Evolutionary conservation across 2,888 invertebrate species (phyloP).

Genomic region (Cephus pulcher): DNA sequence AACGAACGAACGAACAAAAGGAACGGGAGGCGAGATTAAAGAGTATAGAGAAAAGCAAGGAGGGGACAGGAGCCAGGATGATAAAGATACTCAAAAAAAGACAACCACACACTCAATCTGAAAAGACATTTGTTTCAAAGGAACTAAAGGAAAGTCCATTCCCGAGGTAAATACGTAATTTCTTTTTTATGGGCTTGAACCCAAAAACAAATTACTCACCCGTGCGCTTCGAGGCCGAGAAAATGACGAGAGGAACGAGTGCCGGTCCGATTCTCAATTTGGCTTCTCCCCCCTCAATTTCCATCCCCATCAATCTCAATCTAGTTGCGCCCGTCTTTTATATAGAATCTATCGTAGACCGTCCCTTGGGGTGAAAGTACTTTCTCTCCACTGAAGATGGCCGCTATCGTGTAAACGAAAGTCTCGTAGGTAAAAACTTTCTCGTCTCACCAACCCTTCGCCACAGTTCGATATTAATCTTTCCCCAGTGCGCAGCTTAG

Average conservation of each 20-base stretch:
- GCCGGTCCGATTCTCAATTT: background rate
- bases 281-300: background rate
- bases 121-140: background rate
- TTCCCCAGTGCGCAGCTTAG: constrained; percentile 9
- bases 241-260: background rate
- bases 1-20: background rate
- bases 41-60: background rate
- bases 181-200: background rate
- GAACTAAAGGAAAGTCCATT: background rate
- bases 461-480: constrained; percentile 46
- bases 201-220: background rate
- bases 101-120: background rate
- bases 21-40: background rate
- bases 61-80: background rate
- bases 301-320: background rate
- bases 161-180: background rate
- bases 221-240: background rate
- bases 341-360: constrained; percentile 40
- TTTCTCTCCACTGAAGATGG: constrained; percentile 21
- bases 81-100: background rate
- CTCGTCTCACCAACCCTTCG: constrained; percentile 25
- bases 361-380: constrained; percentile 46
- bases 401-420: background rate
- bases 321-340: constrained; percentile 13
- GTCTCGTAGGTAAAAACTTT: constrained; percentile 36